phyloP scores from a whole-genome alignment of 2,797 vertebrate species.

The Tokudaia tokunoshimensis region DNA sequence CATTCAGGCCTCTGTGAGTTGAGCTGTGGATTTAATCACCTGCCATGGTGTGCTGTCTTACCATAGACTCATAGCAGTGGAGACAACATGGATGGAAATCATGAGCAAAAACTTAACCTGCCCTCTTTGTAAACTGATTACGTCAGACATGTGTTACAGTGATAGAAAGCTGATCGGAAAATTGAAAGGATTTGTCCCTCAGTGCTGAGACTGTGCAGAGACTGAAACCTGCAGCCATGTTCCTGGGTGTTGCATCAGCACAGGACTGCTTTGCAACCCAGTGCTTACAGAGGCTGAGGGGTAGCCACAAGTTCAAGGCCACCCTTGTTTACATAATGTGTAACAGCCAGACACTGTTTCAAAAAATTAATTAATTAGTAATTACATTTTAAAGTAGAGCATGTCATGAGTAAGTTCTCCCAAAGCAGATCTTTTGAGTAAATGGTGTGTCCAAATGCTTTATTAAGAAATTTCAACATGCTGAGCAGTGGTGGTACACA shows the following conservation, averaged over 20 bases:
- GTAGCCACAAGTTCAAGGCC: background rate
- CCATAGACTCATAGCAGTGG: background rate
- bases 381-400: background rate
- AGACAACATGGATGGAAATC: background rate
- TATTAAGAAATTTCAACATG: background rate
- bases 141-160: background rate
- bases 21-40: background rate
- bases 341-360: background rate
- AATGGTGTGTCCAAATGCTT: background rate
- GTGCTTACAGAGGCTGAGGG: background rate
- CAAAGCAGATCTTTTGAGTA: slow-evolving; percentile 35
- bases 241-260: background rate
- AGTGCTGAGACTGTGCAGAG: background rate
- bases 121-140: background rate
- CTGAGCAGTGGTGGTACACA: background rate
- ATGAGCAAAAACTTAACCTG: background rate
- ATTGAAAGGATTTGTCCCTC: background rate
- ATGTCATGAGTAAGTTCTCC: background rate
- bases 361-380: background rate
- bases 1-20: background rate
- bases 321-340: background rate
- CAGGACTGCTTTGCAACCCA: background rate
- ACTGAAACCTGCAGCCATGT: background rate
- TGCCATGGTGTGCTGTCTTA: background rate
- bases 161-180: background rate